Conservation (phyloP, 2,888 invertebrate species). For the Megalurothrips usitatus region DNA sequence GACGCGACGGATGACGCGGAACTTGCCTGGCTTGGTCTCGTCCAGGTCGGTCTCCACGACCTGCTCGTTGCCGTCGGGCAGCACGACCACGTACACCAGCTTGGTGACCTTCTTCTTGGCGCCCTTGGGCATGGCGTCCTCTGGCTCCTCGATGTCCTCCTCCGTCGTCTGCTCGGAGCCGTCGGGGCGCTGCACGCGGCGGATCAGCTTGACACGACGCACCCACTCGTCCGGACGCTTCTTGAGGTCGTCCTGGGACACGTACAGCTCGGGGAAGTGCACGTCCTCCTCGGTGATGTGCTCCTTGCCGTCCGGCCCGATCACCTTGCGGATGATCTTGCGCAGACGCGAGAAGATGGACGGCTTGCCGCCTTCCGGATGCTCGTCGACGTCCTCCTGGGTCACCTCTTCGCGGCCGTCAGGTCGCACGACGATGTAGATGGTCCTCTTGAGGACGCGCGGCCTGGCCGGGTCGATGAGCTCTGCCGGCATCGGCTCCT, state of each 20-base stretch:
- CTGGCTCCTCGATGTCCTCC: background rate
- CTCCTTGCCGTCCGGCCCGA: background rate
- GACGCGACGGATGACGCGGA: background rate
- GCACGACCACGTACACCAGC: background rate
- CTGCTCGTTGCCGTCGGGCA: background rate
- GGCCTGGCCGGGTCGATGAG: background rate
- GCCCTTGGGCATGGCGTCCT: background rate
- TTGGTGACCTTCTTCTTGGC: background rate
- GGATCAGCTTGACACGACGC: background rate
- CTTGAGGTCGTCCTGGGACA: background rate
- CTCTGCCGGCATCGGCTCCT: background rate
- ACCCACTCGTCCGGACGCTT: background rate
- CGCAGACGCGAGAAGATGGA: background rate
- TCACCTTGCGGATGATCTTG: background rate
- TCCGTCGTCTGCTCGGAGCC: background rate
- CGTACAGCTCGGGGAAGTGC: background rate
- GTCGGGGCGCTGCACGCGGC: background rate
- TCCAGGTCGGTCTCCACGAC: background rate
- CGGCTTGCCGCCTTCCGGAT: background rate
- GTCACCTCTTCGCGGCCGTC: background rate
- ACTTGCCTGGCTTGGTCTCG: conserved; percentile 1
- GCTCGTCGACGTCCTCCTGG: background rate
- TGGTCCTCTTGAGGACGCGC: background rate
- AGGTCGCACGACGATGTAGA: background rate
- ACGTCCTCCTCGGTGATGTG: background rate